Evolutionary conservation across 2,797 vertebrate species (phyloP), one percentile per base, ranked within the genome.

Genomic region (Lycodopsis pacificus): DNA sequence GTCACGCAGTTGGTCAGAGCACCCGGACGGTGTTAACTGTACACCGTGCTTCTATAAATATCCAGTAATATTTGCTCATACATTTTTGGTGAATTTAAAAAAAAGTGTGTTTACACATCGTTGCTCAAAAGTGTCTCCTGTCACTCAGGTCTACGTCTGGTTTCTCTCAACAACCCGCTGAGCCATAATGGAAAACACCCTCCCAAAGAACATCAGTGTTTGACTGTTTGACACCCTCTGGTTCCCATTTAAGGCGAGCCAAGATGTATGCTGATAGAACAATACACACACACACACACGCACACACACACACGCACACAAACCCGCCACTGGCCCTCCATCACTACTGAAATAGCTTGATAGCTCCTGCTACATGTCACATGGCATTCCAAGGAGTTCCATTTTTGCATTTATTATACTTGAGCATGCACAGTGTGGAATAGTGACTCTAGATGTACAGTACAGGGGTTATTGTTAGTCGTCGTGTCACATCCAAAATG

Each of bases 181-280:
- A 81, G 81, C 73, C 80, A 80, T 81, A 82, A 85, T 86, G 71
- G 71, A 85, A 88, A 84, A 63, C 67, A 73, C 62, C 76, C 62
- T 79, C 56, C 75, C 80, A 82, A 51, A 65, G 76, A 73, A 65
- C 76, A 82, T 80, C 74, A 79, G 76, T 79, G 77, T 90, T 81
- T 65, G 65, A 83, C 75, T 72, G 86, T 86, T 86, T 85, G 83
- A 88, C 86, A 89, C 73, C 56, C 72, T 73, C 76, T 59, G 76
- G 67, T 87, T 88, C 65, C 85, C 86, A 90, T 92, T 84, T 92
- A 88, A 91, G 89, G 88, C 65, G 51, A 71, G 59, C 49, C 40
- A 63, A 77, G 73, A 81, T 73, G 61, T 69, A 34, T 69, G 11
- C 64, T 65, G 61, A 76, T 51, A 36, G 58, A 64, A 71, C 20